Base-by-base conservation (phyloP, 2,113 vertebrate genomes). In the Geococcyx californianus region DNA sequence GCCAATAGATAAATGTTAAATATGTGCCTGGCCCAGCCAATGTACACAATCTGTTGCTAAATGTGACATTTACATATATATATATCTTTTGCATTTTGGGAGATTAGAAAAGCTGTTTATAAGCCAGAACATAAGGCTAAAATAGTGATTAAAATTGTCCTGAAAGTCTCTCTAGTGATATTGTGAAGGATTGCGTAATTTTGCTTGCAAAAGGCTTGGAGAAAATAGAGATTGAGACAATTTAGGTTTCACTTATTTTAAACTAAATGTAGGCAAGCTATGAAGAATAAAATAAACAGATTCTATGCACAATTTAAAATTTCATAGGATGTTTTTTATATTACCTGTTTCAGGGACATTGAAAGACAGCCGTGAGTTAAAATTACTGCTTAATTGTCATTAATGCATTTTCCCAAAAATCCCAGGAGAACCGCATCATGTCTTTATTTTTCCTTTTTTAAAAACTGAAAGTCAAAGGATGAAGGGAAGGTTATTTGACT, bases 41-140 rank as follows among this genome's bases (percentile, higher is more conserved):
- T 82, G 80, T 3, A 3, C 47, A 81, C 86, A 96, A 95, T 95
- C 91, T 96, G 95, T 70, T 93, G 73, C 64, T 92, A 70, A 93
- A 93, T 91, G 91, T 90, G 94, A 95, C 94, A 91, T 97, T 94
- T 95, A 73, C 81, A 91, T 55, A 44, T 29, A n/a, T 74, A 69
- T 87, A 26, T 58, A 13, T 86, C 6, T 86, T 75, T 91, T 84
- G 54, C 63, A 79, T 77, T 82, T 91, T 18, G 2, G 7, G n/a
- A 76, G 62, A 45, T 44, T n/a, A 80, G n/a, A 73, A 93, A 90
- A 90, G 33, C 36, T 94, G 74, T 95, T 96, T 79, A 69, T 87
- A 94, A 93, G 68, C 10, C 29, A 87, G 85, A 94, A 87, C 44
- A 91, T 84, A 85, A 94, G 78, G 67, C 54, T 83, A 79, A 91